Evolutionary conservation across 2,797 vertebrate genomes (phyloP), one percentile per base, ranked within the genome.

Genomic region (Podargus strigoides): DNA sequence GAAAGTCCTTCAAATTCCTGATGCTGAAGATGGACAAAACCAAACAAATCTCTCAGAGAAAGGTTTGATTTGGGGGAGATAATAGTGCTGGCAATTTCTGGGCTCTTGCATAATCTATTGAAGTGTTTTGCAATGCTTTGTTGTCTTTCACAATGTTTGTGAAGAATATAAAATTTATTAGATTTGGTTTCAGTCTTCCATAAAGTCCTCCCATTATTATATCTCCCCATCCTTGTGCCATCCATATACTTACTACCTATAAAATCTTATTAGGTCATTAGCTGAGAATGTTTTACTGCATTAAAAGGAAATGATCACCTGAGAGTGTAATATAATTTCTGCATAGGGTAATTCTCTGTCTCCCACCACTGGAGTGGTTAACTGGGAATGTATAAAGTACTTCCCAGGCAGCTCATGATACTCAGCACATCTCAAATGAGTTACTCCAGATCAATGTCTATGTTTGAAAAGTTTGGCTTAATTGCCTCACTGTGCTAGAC

Each of bases 221-320:
- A 8, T 44, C 30, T 88, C 49, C 73, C 53, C 36, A 75, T 78
- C 73, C n/a, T 67, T 46, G 49, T 88, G 86, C 62, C 66, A 93
- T 83, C 75, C 34, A 19, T 87, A 82, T 20, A 55, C 63, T 84
- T 74, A 72, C 77, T 86, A 53, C 36, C 36, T 85, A 58, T 27
- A 84, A 93, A 94, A 96, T 86, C 92, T 88, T 72, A 86, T 90
- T 90, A 95, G 42, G 18, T 30, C 50, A 92, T 91, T 92, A 92
- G 76, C 76, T 85, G 85, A 87, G 76, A 81, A 74, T 36, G 37
- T 72, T 93, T 92, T 72, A 92, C 64, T 87, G 72, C 68, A 89
- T 85, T 91, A 93, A 66, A 89, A 85, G 85, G 87, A 95, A 95
- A 87, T 70, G 74, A 62, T 82, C 68, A 89, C 17, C 27, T 50